Conservation (phyloP, 2,888 invertebrate species). For the Tanypteryx hageni region DNA sequence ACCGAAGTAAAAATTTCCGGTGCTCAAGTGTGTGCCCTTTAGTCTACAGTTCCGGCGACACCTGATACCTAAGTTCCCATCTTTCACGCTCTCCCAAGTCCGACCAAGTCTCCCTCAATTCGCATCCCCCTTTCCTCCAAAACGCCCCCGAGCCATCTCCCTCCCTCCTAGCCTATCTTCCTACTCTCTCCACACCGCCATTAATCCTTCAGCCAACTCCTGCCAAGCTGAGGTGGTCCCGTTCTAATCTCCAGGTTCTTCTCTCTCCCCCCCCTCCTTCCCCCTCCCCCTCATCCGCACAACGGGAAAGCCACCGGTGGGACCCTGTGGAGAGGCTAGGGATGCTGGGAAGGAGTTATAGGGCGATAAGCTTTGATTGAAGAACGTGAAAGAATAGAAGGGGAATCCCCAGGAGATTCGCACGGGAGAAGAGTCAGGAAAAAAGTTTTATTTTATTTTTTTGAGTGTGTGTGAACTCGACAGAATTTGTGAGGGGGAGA, state of each 20-base stretch:
- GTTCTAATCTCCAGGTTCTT: slow-evolving; percentile 21
- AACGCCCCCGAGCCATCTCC: no score
- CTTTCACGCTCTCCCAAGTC: neutral
- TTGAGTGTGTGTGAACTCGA: neutral
- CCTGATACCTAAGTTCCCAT: slow-evolving; percentile 24
- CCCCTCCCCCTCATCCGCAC: neutral
- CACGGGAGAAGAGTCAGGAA: neutral
- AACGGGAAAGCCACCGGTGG: neutral
- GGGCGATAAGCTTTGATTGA: slow-evolving; percentile 58
- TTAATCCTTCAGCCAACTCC: slow-evolving; percentile 13
- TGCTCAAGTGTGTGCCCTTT: neutral
- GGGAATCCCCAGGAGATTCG: neutral
- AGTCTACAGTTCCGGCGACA: slow-evolving; percentile 7
- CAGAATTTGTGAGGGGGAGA: neutral
- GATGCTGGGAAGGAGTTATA: neutral
- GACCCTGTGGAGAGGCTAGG: neutral
- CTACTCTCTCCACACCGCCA: neutral
- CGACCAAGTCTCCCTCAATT: no score
- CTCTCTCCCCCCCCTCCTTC: no score
- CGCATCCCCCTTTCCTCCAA: no score
- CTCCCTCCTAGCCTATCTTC: neutral
- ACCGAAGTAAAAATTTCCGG: neutral
- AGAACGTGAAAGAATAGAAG: slow-evolving; percentile 3
- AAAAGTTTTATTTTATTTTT: neutral
- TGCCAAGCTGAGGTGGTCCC: neutral